Base-by-base conservation (phyloP, 2,113 vertebrate genomes). In the Mirounga angustirostris region DNA sequence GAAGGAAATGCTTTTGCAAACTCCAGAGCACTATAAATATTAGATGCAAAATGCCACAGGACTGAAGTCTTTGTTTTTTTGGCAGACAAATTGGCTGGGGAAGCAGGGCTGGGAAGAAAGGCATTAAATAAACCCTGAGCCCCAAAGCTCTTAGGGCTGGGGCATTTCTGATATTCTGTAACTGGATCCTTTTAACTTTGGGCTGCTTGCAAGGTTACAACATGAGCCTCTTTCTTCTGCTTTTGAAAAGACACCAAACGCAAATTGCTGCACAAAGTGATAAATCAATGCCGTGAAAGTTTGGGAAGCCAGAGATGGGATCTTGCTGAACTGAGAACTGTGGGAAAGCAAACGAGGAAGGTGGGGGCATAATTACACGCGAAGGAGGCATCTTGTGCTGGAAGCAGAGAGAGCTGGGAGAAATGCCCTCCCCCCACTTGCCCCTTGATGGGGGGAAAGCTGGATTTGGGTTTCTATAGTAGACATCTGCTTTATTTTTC, bases 11-110 rank as follows among this genome's bases (percentile, higher is more conserved):
- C 59, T 93, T 92, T 74, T 92, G 94, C 71, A 91, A 92, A 88
- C 79, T 84, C 95, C 33, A 84, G 94, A 91, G 67, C 36, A n/a
- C 85, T 73, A 80, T 95, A 94, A 97, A 97, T 92, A 97, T 93
- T 92, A 92, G 95, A 97, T 80, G 69, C 5, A 46, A 92, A 74
- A 92, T 95, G 94, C 97, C 96, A 85, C 94, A 95, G 87, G 96
- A 40, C 90, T 85, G 92, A 93, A 89, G 92, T 92, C 96, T 91
- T 79, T 82, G 82, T 71, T 73, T 94, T 96, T 93, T 80, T 97
- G 97, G 97, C 97, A 98, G 97, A 95, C 97, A 95, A 80, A 93
- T 6, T 73, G 95, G 91, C 89, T 69, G 95, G 95, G 87, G 89
- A 91, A 91, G 93, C 91, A 86, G 83, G 86, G 91, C 33, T 7